phyloP scores from a whole-genome alignment of 2,113 vertebrate species.

The Cinclus mexicanus region DNA sequence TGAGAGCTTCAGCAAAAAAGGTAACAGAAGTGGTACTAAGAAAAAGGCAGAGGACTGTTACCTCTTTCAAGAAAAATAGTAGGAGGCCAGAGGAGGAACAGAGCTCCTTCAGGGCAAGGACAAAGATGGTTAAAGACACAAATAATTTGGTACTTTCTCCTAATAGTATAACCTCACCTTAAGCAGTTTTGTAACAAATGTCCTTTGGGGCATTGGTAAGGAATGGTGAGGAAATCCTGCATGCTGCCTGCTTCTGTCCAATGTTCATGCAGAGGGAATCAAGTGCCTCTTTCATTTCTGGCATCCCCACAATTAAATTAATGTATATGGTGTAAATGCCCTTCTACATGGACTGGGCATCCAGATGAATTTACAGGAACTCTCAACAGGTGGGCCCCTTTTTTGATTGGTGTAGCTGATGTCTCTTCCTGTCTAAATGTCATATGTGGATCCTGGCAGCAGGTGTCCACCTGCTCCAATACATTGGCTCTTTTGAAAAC shows the following conservation, averaged over 20 bases:
- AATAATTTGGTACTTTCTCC: background rate
- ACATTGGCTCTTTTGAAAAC: background rate
- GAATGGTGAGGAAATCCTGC: background rate
- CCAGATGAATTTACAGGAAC: background rate
- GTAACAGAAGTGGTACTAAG: background rate
- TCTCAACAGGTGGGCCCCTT: background rate
- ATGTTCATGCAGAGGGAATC: fast-evolving
- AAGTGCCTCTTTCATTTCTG: background rate
- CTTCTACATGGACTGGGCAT: fast-evolving
- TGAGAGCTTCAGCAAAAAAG: background rate
- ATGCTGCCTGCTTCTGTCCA: background rate
- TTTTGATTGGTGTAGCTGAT: background rate
- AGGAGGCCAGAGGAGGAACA: background rate
- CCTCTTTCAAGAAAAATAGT: background rate
- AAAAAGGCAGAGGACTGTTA: background rate
- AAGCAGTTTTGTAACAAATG: background rate
- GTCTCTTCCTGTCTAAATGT: background rate
- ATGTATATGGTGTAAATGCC: background rate
- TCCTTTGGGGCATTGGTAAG: background rate
- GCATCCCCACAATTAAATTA: background rate
- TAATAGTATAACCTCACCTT: background rate
- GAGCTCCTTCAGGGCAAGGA: background rate
- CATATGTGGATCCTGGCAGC: background rate
- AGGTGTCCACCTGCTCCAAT: background rate
- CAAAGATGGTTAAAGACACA: background rate